Base-by-base conservation (phyloP, 2,113 vertebrate genomes). In the Hymenochirus boettgeri region DNA sequence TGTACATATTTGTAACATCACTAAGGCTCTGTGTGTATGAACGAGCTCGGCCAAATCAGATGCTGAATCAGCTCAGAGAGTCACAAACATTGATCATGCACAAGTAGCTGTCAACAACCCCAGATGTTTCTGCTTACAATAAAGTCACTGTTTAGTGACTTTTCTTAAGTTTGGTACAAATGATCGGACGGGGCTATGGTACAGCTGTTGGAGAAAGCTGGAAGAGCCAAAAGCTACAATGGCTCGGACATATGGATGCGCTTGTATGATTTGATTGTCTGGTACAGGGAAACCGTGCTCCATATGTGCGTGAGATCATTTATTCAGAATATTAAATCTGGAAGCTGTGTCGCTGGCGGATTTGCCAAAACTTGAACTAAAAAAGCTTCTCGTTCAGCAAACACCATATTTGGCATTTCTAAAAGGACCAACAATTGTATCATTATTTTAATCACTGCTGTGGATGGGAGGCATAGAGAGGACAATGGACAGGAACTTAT, bases 271-370 rank as follows among this genome's bases (percentile, higher is more conserved):
- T 56, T 56, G 29, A 56, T 22, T 7, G 54, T 13, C 19, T 22
- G 7, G 15, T 18, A 22, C 6, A 29, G 33, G 27, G 31, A 33
- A 35, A 21, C 7, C 9, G 47, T 21, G 64, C 31, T 74, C 46
- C 72, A 75, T 59, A 74, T 75, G 69, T 77, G 73, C 50, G 76
- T 78, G 70, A 79, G 79, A 75, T 77, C 72, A 79, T 71, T 55
- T 54, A 72, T 17, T 37, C 37, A 73, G 11, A 24, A 39, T 55
- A 62, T 74, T 76, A 78, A 63, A 72, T n/a, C n/a, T n/a, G 29
- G 48, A 71, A 59, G 60, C 33, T 18, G 33, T 26, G 63, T 57
- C 33, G 25, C 8, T 19, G 2, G 26, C 9, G 26, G 27, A 5
- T 31, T 55, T 55, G 54, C 29, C 54, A 57, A 12, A 33, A 5